Conservation (phyloP, 2,113 vertebrate genomes). For the Lasiurus borealis region DNA sequence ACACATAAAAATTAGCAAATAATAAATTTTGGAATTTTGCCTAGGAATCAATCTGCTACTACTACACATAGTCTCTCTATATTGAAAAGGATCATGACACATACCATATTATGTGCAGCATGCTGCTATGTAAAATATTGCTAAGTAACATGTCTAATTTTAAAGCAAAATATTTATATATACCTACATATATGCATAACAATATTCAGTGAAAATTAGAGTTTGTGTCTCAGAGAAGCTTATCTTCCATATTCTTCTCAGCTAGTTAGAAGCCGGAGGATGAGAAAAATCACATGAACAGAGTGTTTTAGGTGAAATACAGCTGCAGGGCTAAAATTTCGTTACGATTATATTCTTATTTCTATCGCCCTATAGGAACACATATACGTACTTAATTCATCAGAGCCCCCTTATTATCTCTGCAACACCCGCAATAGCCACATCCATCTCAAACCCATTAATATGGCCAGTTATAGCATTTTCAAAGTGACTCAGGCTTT, state of each 20-base stretch:
- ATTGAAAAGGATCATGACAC: constrained; percentile 29
- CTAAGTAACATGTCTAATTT: not conserved
- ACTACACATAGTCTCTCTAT: not conserved
- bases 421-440: constrained; percentile 60
- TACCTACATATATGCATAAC: not conserved
- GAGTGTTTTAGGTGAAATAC: constrained; percentile 76
- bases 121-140: not conserved
- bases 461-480: constrained; percentile 68
- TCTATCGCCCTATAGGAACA: constrained; percentile 65
- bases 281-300: constrained; percentile 71
- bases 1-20: not conserved
- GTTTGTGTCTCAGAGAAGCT: constrained; percentile 38
- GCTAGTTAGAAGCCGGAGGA: constrained; percentile 67
- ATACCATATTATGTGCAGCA: constrained; percentile 28
- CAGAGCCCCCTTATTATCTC: constrained; percentile 71
- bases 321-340: constrained; percentile 80
- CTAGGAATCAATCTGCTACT: not conserved
- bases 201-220: constrained; percentile 57
- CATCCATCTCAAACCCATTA: constrained; percentile 52
- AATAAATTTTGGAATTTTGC: constrained; percentile 2
- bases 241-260: constrained; percentile 48
- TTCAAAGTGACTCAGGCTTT: constrained; percentile 67
- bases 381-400: constrained; percentile 73
- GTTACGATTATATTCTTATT: constrained; percentile 78
- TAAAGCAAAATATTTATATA: constrained; percentile 43